A percentile compares a stretch with the other conserved stretches of the same genome.
Conservation (phyloP, 2,113 vertebrate species). For the Salvelinus namaycush region DNA sequence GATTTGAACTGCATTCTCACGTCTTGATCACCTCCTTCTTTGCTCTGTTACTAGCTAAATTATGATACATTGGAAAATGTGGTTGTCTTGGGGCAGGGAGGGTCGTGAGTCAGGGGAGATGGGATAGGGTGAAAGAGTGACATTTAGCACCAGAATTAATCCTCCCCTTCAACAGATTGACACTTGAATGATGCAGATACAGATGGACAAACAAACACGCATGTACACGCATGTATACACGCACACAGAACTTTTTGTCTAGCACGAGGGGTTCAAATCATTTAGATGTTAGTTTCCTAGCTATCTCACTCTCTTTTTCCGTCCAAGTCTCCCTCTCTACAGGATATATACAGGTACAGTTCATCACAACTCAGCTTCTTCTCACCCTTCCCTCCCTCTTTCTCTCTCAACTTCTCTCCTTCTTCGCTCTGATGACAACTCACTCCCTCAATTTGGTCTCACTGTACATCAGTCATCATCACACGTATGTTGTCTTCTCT, state of each 20-base stretch:
- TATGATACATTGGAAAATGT: constrained; percentile 15
- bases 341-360: constrained; percentile 13
- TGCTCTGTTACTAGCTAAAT: constrained; percentile 29
- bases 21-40: background rate
- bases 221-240: background rate
- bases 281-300: too few relatives aligned
- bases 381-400: constrained; percentile 17
- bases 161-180: constrained; percentile 70
- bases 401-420: constrained; percentile 11
- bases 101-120: constrained; percentile 50
- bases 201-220: constrained; percentile 6
- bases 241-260: too few relatives aligned
- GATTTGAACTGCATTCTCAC: background rate
- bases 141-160: constrained; percentile 49
- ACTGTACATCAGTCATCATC: background rate
- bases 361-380: constrained; percentile 26
- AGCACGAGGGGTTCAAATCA: too few relatives aligned
- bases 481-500: background rate
- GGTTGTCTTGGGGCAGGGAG: background rate
- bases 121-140: constrained; percentile 48
- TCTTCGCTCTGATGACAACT: constrained; percentile 15
- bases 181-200: constrained; percentile 33
- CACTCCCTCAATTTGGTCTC: background rate
- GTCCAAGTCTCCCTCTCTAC: background rate
- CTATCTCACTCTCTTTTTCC: background rate